phyloP scores from a whole-genome alignment of 2,113 vertebrate genomes.

The Microtus montanus region DNA sequence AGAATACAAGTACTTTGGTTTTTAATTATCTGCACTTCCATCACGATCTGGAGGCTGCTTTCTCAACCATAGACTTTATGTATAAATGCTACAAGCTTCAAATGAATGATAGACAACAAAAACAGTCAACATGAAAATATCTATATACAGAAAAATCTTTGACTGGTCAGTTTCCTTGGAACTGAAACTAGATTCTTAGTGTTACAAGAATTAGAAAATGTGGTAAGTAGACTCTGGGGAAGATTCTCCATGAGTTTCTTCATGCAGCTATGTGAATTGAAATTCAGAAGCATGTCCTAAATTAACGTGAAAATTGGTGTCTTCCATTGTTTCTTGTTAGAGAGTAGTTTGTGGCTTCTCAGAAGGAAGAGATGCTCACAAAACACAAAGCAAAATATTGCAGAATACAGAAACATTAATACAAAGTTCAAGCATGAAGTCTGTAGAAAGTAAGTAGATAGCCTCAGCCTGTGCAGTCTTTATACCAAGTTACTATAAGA shows the following conservation, averaged over 20 bases:
- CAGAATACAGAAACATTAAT: neutral
- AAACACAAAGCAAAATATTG: neutral
- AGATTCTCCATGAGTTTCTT: constrained; percentile 84
- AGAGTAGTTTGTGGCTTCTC: constrained; percentile 79
- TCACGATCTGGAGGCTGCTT: constrained; percentile 87
- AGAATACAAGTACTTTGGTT: constrained; percentile 81
- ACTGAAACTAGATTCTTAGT: constrained; percentile 87
- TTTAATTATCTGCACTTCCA: constrained; percentile 88
- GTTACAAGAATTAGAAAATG: constrained; percentile 89
- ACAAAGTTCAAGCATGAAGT: constrained; percentile 64
- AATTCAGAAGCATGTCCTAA: constrained; percentile 87
- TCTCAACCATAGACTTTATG: constrained; percentile 91
- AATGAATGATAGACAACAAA: constrained; percentile 83
- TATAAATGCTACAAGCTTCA: constrained; percentile 90
- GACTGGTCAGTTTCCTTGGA: constrained; percentile 91
- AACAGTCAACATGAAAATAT: constrained; percentile 64
- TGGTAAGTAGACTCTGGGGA: constrained; percentile 87
- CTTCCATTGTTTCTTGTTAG: constrained; percentile 90
- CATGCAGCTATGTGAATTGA: constrained; percentile 79
- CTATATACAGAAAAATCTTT: constrained; percentile 88
- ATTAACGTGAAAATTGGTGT: constrained; percentile 89
- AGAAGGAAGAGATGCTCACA: constrained; percentile 84
- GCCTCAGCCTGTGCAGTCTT: constrained; percentile 88
- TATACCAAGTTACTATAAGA: constrained; percentile 86
- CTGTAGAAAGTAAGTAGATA: constrained; percentile 86